A percentile compares a stretch with the other conserved stretches of the same genome.
Conservation (phyloP, 2,113 vertebrate genomes). For the Gymnogyps californianus region DNA sequence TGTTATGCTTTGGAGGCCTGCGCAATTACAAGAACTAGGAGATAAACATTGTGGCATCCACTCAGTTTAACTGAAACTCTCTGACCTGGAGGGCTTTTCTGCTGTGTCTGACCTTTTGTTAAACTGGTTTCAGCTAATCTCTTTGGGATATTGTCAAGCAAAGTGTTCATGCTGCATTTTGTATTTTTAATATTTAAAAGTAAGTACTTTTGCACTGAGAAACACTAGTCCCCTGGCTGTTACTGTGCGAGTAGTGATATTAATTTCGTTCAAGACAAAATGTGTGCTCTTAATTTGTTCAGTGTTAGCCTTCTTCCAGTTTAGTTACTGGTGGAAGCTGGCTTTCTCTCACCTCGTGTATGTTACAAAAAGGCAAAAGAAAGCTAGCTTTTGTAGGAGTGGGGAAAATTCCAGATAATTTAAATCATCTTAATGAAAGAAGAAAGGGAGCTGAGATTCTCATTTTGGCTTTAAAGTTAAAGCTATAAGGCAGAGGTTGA, state of each 20-base stretch:
- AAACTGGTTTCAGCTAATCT: background rate
- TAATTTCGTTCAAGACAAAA: background rate
- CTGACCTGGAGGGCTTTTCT: background rate
- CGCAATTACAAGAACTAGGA: background rate
- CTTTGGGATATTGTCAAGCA: background rate
- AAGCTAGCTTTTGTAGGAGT: background rate
- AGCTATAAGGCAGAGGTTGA: background rate
- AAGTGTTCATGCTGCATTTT: background rate
- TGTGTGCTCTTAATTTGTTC: background rate
- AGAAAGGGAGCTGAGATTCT: background rate
- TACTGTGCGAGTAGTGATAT: background rate
- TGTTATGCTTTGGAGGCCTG: background rate
- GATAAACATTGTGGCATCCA: background rate
- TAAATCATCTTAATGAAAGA: background rate
- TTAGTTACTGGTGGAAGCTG: background rate
- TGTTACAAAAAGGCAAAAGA: background rate
- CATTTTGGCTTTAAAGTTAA: background rate
- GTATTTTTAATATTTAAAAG: conserved; percentile 7
- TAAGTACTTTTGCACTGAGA: background rate
- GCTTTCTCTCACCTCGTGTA: background rate
- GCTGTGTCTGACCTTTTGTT: background rate
- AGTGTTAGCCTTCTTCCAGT: background rate
- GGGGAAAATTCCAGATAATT: background rate
- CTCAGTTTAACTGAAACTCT: background rate
- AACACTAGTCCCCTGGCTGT: background rate